Conservation (phyloP, 2,113 vertebrate species). For the Misgurnus anguillicaudatus region DNA sequence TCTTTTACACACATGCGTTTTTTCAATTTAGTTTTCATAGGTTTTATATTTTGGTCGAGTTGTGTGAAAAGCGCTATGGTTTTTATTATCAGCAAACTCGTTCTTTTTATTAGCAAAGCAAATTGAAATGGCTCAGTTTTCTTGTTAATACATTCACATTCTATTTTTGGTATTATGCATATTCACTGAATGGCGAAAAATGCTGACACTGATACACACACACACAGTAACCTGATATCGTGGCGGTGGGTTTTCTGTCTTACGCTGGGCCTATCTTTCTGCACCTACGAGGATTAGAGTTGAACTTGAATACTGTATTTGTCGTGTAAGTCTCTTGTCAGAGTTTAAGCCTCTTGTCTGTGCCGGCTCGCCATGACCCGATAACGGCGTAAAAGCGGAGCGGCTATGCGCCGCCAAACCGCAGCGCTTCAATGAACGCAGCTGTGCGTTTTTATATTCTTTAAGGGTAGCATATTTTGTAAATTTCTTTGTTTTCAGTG, state of each 20-base stretch:
- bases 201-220: too few species aligned
- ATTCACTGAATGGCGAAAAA: background rate
- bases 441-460: background rate
- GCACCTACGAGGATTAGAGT: constrained; percentile 62
- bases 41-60: too few species aligned
- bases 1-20: background rate
- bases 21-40: too few species aligned
- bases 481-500: too few species aligned
- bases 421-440: background rate
- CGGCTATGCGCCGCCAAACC: constrained; percentile 11
- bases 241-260: background rate
- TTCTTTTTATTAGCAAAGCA: too few species aligned
- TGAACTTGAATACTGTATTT: constrained; percentile 70
- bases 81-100: background rate
- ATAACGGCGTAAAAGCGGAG: constrained; percentile 50
- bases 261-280: constrained; percentile 50
- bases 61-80: background rate
- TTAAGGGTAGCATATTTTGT: background rate
- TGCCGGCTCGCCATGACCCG: constrained; percentile 61
- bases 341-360: constrained; percentile 71
- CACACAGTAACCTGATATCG: background rate
- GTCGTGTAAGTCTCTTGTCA: constrained; percentile 67
- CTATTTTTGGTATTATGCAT: too few species aligned
- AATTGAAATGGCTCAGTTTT: background rate
- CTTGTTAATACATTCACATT: too few species aligned